These are phyloP conservation scores for Pomacea maculata DNA, from an alignment of 1,140 invertebrate genomes.

Conservation along the genomic window DNA sequence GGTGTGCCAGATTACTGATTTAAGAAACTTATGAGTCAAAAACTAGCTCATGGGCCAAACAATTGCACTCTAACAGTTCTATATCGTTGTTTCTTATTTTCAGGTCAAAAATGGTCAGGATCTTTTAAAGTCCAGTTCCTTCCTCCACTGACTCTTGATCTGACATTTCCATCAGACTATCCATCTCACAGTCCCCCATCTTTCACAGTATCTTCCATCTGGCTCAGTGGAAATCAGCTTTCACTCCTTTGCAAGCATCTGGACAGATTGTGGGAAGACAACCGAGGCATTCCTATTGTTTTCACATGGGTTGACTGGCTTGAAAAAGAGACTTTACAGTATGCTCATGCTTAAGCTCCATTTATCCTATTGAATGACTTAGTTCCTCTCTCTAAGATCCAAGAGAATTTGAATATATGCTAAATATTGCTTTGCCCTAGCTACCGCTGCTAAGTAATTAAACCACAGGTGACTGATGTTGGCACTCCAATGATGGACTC, in stretches of 20 bases:
- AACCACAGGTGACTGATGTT: too few relatives aligned
- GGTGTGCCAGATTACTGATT: neutral
- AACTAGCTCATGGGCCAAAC: neutral
- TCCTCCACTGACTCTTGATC: conserved; percentile 38
- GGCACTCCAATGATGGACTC: too few relatives aligned
- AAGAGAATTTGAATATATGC: too few relatives aligned
- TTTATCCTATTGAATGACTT: too few relatives aligned
- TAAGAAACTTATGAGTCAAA: neutral
- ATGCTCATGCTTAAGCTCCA: neutral
- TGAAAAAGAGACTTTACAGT: conserved; percentile 46
- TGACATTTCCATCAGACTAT: conserved; percentile 45
- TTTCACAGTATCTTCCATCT: conserved; percentile 41
- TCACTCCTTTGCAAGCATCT: conserved; percentile 34
- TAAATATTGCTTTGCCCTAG: too few relatives aligned
- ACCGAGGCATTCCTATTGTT: conserved; percentile 37
- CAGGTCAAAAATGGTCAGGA: conserved; percentile 40
- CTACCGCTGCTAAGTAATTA: too few relatives aligned
- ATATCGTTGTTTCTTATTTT: neutral
- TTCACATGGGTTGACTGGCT: conserved; percentile 55
- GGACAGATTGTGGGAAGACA: conserved; percentile 44
- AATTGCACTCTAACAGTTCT: neutral
- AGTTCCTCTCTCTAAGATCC: too few relatives aligned
- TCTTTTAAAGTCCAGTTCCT: conserved; percentile 40
- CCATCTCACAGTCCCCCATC: conserved; percentile 40
- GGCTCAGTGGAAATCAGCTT: conserved; percentile 40